Base-by-base conservation (phyloP, 2,888 invertebrate genomes). In the Tinea pellionella region DNA sequence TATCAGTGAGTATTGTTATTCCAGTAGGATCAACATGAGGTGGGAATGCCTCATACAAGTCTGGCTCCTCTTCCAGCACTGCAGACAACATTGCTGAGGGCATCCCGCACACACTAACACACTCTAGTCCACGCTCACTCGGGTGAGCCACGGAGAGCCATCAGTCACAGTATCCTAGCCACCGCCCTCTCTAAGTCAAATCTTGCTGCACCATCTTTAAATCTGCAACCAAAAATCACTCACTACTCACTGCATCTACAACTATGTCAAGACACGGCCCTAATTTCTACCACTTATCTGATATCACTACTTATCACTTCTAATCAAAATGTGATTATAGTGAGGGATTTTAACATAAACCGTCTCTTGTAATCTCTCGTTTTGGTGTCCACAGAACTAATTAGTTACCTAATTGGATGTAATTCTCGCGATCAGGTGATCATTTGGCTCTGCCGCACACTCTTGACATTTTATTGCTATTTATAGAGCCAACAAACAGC, bases 1-100 rank as follows among this genome's bases (percentile, higher is more conserved):
- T 91, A 67, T 92, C 92, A 57, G 91, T 90, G 63, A 91, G 88
- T 66, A 92, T 90, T 29, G 92, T 92, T 69, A 95, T 93, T 69
- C 93, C 93, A 64, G 91, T 90, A 60, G 93, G 91, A 79, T 95
- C 95, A 65, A 95, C 95, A 78, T 94, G 92, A 62, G 93, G 92
- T 64, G 94, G 93, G 79, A 93, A 95, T 62, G 92, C 93, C 84
- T 93, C 93, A 70, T 93, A 92, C 70, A 92, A 88, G 78, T 93
- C 93, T 66, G 90, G 90, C 82, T 92, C 92, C 84, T 93, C 93
- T 86, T 92, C 92, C 71, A 92, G 88, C 78, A 92, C 90, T 68
- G 91, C 91, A 68, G 92, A 91, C 88, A 93, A 87, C 90, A 92
- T 92, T 73, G 91, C 92, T 83, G 90, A 89, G 74, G 88, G 88